These are phyloP conservation scores for Myanophis thanlyinensis DNA, from an alignment of 2,113 vertebrate genomes.

Conservation along the genomic window DNA sequence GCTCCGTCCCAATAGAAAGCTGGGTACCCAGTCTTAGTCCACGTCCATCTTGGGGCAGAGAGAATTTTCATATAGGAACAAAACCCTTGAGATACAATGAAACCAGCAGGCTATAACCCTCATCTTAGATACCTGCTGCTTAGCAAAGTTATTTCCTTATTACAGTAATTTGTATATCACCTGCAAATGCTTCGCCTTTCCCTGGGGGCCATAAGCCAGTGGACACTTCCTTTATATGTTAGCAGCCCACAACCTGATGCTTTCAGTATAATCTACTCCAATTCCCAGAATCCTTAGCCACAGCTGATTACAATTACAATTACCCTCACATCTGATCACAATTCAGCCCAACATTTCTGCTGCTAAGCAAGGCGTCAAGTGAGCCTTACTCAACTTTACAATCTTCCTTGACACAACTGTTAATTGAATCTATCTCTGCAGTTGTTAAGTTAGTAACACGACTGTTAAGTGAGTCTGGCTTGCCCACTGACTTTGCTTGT, in stretches of 20 bases:
- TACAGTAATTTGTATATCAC: not conserved
- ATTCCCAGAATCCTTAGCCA: not conserved
- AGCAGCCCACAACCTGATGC: not conserved
- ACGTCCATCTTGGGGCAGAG: not conserved
- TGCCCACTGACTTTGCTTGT: no score
- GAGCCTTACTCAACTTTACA: no score
- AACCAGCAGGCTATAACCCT: not conserved
- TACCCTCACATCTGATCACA: no score
- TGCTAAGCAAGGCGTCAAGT: no score
- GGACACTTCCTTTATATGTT: not conserved
- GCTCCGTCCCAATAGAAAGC: not conserved
- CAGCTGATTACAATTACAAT: not conserved
- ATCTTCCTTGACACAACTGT: no score
- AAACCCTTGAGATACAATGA: not conserved
- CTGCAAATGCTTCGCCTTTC: not conserved
- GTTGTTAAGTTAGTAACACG: no score
- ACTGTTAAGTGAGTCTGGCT: no score
- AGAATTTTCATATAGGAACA: not conserved
- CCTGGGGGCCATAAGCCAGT: not conserved
- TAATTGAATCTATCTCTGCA: no score
- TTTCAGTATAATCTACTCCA: not conserved
- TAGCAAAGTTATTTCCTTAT: not conserved
- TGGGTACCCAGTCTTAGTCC: not conserved
- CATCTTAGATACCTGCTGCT: not conserved
- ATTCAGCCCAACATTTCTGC: no score